These are phyloP conservation scores for Mesembrinibis cayennensis DNA, from an alignment of 2,113 vertebrate species.

Conservation along the genomic window DNA sequence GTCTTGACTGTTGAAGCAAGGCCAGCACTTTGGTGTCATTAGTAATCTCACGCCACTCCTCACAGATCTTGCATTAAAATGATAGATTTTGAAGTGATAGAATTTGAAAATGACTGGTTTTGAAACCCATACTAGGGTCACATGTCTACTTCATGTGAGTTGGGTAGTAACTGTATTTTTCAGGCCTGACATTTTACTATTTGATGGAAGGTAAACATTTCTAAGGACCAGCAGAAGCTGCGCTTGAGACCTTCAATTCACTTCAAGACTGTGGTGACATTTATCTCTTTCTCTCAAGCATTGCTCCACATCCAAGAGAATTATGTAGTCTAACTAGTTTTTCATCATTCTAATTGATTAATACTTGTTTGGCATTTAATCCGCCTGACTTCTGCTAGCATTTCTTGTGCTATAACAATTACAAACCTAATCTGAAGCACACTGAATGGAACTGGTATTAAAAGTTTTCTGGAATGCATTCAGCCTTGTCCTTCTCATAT, in stretches of 20 bases:
- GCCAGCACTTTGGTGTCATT: constrained; percentile 68
- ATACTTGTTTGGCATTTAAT: constrained; percentile 5
- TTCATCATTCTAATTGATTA: neutral
- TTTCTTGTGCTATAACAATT: neutral
- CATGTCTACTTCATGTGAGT: neutral
- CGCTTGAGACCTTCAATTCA: neutral
- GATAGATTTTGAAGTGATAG: neutral
- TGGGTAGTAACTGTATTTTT: neutral
- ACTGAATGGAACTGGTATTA: neutral
- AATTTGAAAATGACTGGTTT: neutral
- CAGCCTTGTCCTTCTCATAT: neutral
- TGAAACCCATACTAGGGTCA: neutral
- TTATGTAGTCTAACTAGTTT: neutral
- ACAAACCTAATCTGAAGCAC: neutral
- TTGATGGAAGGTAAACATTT: neutral
- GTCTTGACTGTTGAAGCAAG: constrained; percentile 70
- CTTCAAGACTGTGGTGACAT: neutral
- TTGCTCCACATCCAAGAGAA: neutral
- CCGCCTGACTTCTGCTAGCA: neutral
- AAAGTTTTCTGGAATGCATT: neutral
- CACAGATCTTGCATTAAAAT: neutral
- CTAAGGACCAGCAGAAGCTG: neutral
- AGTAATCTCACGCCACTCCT: neutral
- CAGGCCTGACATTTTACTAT: neutral
- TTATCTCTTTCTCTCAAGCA: neutral